Evolutionary conservation across 2,888 invertebrate species (phyloP).

Genomic region (Chloromyia formosa): DNA sequence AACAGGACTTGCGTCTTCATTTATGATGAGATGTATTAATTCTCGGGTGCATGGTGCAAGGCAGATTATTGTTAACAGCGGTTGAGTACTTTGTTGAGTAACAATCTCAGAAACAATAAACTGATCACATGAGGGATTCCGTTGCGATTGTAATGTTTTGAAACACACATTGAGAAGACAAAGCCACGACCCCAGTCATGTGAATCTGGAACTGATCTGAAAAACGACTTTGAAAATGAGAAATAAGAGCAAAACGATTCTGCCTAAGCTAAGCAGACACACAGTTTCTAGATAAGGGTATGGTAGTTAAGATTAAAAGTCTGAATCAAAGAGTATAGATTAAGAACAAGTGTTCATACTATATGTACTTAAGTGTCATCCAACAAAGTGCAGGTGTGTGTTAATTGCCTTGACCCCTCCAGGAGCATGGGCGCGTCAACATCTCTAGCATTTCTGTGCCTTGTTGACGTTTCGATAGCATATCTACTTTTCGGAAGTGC

Average conservation of each 20-base stretch:
- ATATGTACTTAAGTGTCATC: no score
- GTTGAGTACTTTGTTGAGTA: not conserved
- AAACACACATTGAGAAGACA: not conserved
- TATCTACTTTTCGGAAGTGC: no score
- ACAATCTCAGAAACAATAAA: not conserved
- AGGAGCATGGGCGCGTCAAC: no score
- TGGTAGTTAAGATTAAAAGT: no score
- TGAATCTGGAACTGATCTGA: constrained; percentile 1
- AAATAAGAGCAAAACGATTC: constrained; percentile 7
- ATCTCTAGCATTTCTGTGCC: no score
- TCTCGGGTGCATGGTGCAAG: not conserved
- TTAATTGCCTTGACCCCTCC: no score
- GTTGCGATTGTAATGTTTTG: constrained; percentile 23
- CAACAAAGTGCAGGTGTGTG: no score
- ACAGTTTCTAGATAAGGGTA: no score
- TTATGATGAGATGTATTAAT: not conserved
- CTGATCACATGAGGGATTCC: constrained; percentile 20
- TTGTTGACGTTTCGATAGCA: no score
- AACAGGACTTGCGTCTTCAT: not conserved
- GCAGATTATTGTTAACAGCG: not conserved
- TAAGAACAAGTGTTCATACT: no score
- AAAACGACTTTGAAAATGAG: constrained; percentile 15
- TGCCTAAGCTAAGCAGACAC: no score
- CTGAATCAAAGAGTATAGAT: no score
- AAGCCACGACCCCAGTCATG: constrained; percentile 25